Evolutionary conservation across 2,888 invertebrate genomes (phyloP).

Genomic region (Adelphocoris suturalis): DNA sequence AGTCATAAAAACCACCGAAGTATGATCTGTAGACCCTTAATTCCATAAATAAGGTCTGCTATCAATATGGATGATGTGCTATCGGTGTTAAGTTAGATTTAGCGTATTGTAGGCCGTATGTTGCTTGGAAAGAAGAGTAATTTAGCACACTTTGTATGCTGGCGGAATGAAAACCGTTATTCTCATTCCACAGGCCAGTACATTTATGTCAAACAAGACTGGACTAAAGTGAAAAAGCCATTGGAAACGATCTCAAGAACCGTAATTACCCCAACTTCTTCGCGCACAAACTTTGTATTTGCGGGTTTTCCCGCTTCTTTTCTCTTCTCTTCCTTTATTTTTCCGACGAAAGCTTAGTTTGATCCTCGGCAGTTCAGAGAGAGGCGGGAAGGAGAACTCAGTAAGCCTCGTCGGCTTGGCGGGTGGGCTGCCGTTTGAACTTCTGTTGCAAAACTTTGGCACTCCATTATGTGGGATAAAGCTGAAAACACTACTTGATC

Average conservation of each 20-base stretch:
- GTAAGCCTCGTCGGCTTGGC: slow-evolving; percentile 61
- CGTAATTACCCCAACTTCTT: slow-evolving; percentile 57
- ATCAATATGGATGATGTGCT: too few species aligned
- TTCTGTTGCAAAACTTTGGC: slow-evolving; percentile 66
- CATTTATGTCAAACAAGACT: too few species aligned
- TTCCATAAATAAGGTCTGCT: too few species aligned
- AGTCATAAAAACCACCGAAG: too few species aligned
- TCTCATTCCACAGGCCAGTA: too few species aligned
- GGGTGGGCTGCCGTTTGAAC: slow-evolving; percentile 69
- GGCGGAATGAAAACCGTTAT: too few species aligned
- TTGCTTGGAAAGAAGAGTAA: too few species aligned
- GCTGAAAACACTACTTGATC: slow-evolving; percentile 70
- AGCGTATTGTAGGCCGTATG: too few species aligned
- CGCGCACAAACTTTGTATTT: slow-evolving; percentile 57
- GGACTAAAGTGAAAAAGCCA: slow-evolving; percentile 16
- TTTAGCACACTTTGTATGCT: too few species aligned
- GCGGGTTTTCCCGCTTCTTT: slow-evolving; percentile 36
- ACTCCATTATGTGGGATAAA: slow-evolving; percentile 71
- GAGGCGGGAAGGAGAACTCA: slow-evolving; percentile 59
- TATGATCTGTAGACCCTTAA: too few species aligned
- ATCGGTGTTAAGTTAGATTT: too few species aligned
- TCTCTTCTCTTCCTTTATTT: slow-evolving; percentile 6
- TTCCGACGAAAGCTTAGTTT: slow-evolving; percentile 55
- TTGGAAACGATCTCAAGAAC: slow-evolving; percentile 39
- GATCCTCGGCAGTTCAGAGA: slow-evolving; percentile 20